Percentiles rank a stretch among this genome's conserved stretches.
These are phyloP conservation scores for Pelecanus crispus DNA, from an alignment of 2,113 vertebrate genomes.

Conservation along the genomic window DNA sequence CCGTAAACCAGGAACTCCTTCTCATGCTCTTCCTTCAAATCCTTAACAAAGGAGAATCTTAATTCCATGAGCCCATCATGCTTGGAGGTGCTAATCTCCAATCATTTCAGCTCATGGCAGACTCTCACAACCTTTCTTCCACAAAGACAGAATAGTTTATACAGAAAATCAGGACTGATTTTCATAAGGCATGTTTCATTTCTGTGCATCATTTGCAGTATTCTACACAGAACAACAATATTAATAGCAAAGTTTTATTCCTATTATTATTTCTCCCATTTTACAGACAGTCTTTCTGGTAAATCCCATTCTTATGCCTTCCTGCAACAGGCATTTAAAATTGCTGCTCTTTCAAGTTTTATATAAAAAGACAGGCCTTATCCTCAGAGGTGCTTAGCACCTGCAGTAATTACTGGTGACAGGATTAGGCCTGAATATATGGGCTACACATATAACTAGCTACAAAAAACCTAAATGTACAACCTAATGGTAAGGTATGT, in stretches of 20 bases:
- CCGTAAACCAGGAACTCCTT: not conserved
- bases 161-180: not conserved
- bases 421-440: not conserved
- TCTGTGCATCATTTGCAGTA: not conserved
- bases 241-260: not conserved
- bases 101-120: not conserved
- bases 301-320: not conserved
- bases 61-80: not conserved
- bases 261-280: not conserved
- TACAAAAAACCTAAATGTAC: not conserved
- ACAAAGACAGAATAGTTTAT: not conserved
- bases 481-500: not conserved
- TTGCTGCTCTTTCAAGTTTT: not conserved
- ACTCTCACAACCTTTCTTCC: not conserved
- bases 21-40: not conserved
- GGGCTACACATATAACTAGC: not conserved
- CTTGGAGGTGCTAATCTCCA: not conserved
- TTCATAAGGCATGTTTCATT: not conserved
- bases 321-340: not conserved
- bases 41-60: not conserved
- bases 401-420: not conserved
- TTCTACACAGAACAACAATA: not conserved
- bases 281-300: not conserved
- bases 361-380: not conserved
- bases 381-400: not conserved